Evolutionary conservation across 2,888 invertebrate species (phyloP).

Genomic region (Ophioninae sp.): DNA sequence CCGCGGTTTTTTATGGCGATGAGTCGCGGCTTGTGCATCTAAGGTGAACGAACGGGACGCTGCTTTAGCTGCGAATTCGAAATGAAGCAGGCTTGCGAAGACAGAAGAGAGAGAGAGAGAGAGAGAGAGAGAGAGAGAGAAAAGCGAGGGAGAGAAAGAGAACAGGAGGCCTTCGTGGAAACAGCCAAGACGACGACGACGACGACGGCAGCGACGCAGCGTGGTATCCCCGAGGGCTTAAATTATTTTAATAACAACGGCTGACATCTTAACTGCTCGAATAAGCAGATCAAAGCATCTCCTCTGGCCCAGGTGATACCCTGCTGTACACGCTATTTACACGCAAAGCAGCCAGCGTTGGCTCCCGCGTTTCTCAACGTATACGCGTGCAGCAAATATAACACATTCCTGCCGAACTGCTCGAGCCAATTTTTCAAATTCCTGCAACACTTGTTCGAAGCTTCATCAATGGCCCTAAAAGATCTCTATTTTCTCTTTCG

Average conservation of each 20-base stretch:
- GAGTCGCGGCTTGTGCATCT: conserved; percentile 18
- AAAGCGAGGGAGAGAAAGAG: too few relatives aligned
- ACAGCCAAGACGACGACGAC: conserved; percentile 43
- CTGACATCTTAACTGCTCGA: conserved; percentile 76
- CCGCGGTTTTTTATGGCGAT: conserved; percentile 40
- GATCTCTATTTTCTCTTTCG: neutral
- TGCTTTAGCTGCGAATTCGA: conserved; percentile 23
- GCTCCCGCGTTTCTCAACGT: conserved; percentile 14
- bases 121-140: neutral
- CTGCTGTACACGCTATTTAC: conserved; percentile 72
- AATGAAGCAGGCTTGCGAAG: conserved; percentile 27
- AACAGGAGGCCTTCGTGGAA: conserved; percentile 59
- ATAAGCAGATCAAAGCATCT: conserved; percentile 75
- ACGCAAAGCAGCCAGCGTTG: conserved; percentile 68
- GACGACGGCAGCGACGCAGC: conserved; percentile 46
- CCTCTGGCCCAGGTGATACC: conserved; percentile 70
- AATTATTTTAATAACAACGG: conserved; percentile 77
- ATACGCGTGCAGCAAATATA: conserved; percentile 5
- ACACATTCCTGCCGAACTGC: neutral
- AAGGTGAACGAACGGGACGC: conserved; percentile 57
- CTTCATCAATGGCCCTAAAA: neutral
- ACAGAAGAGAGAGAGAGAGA: neutral
- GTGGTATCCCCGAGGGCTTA: conserved; percentile 61
- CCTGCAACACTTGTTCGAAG: neutral
- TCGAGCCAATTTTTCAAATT: neutral